Evolutionary conservation across 2,888 invertebrate genomes (phyloP).

Genomic region (Microplitis deprimator): DNA sequence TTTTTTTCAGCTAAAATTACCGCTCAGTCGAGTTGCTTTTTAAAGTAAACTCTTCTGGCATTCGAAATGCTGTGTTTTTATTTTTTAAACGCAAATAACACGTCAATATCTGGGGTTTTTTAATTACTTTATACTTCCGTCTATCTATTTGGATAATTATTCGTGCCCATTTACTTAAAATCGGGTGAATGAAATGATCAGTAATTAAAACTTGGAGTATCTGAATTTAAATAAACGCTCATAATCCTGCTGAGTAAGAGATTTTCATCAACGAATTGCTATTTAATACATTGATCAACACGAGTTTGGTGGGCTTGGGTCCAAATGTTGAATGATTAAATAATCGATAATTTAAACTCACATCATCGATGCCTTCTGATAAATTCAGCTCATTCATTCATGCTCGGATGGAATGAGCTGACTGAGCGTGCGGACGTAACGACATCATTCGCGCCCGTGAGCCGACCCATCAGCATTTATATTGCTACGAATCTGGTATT

Average conservation of each 20-base stretch:
- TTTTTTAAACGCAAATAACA: too few relatives aligned
- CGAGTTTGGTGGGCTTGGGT: slow-evolving; percentile 29
- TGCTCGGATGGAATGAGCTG: slow-evolving; percentile 41
- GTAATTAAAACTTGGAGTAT: not conserved
- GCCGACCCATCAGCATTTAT: slow-evolving; percentile 27
- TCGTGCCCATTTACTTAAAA: not conserved
- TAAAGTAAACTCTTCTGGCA: not conserved
- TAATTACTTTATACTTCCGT: not conserved
- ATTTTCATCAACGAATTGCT: slow-evolving; percentile 40
- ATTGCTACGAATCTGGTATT: slow-evolving; percentile 19
- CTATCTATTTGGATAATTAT: not conserved
- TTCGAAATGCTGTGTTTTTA: not conserved
- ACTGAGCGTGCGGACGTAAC: slow-evolving; percentile 33
- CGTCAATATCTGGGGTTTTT: not conserved
- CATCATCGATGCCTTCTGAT: slow-evolving; percentile 31
- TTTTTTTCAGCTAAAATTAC: slow-evolving; percentile 47
- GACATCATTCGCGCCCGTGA: slow-evolving; percentile 17
- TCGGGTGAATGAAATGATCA: not conserved
- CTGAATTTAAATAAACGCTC: not conserved
- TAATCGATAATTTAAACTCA: slow-evolving; percentile 42
- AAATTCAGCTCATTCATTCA: slow-evolving; percentile 44
- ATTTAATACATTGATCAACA: slow-evolving; percentile 31
- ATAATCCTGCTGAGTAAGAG: slow-evolving; percentile 9
- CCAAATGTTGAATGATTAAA: slow-evolving; percentile 36
- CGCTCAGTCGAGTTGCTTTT: slow-evolving; percentile 43